Base-by-base conservation (phyloP, 2,113 vertebrate genomes). In the Heteronetta atricapilla region DNA sequence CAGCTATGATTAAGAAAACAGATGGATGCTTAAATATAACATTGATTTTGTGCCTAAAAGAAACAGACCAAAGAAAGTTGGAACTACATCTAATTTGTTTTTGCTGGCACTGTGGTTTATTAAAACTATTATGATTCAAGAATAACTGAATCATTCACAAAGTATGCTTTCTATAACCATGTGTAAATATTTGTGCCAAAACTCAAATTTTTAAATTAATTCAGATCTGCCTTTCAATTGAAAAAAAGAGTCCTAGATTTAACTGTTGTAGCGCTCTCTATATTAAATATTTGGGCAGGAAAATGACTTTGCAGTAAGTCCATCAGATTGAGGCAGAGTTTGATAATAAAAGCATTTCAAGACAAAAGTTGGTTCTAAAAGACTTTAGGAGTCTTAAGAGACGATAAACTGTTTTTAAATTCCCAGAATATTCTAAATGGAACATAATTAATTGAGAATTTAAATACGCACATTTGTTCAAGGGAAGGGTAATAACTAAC, bases 91-190 rank as follows among this genome's bases (percentile, higher is more conserved):
- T 93, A 48, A 84, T 93, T 96, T 91, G 86, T 94, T 96, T 95
- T 93, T 94, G 70, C 74, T 96, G 95, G 92, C 94, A 86, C 33
- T 60, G 67, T 58, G 73, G 59, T 90, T 96, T 95, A 94, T 92
- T 94, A 91, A 94, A 95, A 88, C 73, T 69, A 95, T 89, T 92
- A 88, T 77, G 95, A 94, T 90, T 95, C 87, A 94, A 96, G 82
- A 88, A 93, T 79, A 95, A 97, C 89, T 92, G 94, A 96, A 94
- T 96, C 94, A 97, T 59, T 93, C 88, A 84, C 77, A 62, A 96
- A 97, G 74, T 75, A 96, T 94, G 88, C 76, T 81, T 96, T 88
- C 89, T 81, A 94, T 56, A 95, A 79, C 42, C 82, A 59, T 67
- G 52, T 76, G 31, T 92, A 95, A 97, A 94, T 93, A 92, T 73